These are phyloP conservation scores for Leucophenga maculata DNA, from an alignment of 2,888 invertebrate genomes.

Conservation along the genomic window DNA sequence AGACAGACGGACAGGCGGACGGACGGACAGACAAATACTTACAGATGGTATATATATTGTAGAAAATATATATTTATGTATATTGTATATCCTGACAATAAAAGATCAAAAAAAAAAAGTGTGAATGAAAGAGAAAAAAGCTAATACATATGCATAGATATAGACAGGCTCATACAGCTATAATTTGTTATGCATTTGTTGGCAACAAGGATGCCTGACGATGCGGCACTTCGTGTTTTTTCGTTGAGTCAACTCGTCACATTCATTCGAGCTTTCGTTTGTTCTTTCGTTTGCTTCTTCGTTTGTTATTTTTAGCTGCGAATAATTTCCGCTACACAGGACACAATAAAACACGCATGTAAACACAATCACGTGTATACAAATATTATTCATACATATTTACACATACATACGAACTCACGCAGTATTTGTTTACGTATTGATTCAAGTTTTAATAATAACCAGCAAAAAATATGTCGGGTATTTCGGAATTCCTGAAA, in stretches of 20 bases:
- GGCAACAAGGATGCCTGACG: not conserved
- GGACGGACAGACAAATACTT: not conserved
- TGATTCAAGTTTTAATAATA: too few relatives aligned
- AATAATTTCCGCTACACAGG: conserved; percentile 60
- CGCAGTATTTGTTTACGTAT: too few relatives aligned
- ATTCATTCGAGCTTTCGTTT: conserved; percentile 1
- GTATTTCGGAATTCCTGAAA: too few relatives aligned
- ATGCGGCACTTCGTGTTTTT: not conserved
- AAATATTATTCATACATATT: too few relatives aligned
- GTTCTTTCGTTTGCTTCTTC: conserved; percentile 33
- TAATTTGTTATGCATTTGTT: too few relatives aligned
- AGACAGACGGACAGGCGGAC: conserved; percentile 12
- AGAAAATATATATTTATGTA: too few relatives aligned
- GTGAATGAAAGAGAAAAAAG: too few relatives aligned
- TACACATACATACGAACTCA: too few relatives aligned
- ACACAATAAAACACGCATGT: conserved; percentile 45
- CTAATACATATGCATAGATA: not conserved
- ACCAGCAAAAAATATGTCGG: too few relatives aligned
- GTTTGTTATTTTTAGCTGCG: conserved; percentile 53
- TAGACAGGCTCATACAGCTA: not conserved
- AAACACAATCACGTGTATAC: not conserved
- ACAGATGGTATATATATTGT: not conserved
- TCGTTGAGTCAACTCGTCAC: too few relatives aligned
- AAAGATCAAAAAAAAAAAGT: too few relatives aligned
- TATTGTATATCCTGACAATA: too few relatives aligned